phyloP scores from a whole-genome alignment of 2,797 vertebrate species.

The Ciconia nigra region DNA sequence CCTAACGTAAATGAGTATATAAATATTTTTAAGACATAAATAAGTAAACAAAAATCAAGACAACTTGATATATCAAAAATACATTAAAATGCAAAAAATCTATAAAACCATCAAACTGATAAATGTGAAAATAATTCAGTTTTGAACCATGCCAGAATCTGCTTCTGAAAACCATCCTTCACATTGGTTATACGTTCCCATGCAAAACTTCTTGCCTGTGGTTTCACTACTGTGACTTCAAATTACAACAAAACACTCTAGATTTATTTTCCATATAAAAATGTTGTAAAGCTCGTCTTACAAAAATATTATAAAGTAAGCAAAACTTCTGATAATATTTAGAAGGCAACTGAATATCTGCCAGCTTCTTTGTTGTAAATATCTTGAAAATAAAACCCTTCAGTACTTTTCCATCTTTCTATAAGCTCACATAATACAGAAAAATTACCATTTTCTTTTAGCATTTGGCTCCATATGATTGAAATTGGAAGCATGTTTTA shows the following conservation, averaged over 20 bases:
- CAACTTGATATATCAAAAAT: not conserved
- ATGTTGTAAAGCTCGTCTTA: not conserved
- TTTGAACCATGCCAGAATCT: not conserved
- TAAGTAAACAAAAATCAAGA: not conserved
- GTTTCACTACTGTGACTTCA: not conserved
- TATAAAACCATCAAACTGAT: not conserved
- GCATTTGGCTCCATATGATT: not conserved
- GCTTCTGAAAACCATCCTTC: not conserved
- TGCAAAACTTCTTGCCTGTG: not conserved
- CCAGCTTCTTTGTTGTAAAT: not conserved
- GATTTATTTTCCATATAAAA: not conserved
- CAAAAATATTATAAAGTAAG: not conserved
- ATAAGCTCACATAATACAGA: not conserved
- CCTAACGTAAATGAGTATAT: not conserved
- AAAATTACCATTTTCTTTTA: not conserved
- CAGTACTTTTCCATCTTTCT: not conserved
- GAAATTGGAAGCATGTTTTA: not conserved
- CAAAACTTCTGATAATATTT: not conserved
- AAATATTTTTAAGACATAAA: not conserved
- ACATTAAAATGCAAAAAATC: not conserved
- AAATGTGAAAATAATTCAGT: not conserved
- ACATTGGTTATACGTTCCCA: not conserved
- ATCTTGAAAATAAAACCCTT: not conserved
- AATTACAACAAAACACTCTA: not conserved
- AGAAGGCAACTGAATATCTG: not conserved